Conservation (phyloP, 2,113 vertebrate genomes). For the Amphilophus citrinellus region DNA sequence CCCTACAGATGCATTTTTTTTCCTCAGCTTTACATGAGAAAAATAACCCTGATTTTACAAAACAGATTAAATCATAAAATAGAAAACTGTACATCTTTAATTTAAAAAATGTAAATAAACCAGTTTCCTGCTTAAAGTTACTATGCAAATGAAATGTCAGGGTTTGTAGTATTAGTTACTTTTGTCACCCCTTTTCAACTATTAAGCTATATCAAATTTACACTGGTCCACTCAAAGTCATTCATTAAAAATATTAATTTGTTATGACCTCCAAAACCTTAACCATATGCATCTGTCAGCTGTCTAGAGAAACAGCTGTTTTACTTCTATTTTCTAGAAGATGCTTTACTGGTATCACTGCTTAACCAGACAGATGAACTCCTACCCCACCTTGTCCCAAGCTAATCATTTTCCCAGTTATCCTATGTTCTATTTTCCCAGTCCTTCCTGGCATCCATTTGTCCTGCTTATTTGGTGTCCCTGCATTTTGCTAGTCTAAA, state of each 20-base stretch:
- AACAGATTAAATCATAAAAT: neutral
- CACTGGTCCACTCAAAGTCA: neutral
- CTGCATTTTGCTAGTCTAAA: slow-evolving; percentile 48
- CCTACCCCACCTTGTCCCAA: slow-evolving; percentile 26
- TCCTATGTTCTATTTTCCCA: slow-evolving; percentile 43
- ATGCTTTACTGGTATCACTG: slow-evolving; percentile 41
- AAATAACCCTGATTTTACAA: neutral
- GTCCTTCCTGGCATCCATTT: slow-evolving; percentile 66
- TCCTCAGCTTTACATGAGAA: neutral
- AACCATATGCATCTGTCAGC: neutral
- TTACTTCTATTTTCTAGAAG: slow-evolving; percentile 8
- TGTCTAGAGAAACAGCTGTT: neutral
- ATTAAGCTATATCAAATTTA: neutral
- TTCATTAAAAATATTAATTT: neutral
- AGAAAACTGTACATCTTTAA: neutral
- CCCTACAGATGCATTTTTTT: neutral
- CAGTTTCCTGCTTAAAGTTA: neutral
- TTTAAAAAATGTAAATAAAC: no score
- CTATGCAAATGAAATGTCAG: neutral
- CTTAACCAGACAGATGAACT: slow-evolving; percentile 69
- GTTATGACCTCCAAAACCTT: neutral
- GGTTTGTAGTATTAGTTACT: neutral
- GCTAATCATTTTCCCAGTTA: slow-evolving; percentile 51
- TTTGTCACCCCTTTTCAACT: neutral
- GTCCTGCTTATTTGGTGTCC: slow-evolving; percentile 71